Base-by-base conservation (phyloP, 2,888 invertebrate genomes). In the Iselma pallidipennis region DNA sequence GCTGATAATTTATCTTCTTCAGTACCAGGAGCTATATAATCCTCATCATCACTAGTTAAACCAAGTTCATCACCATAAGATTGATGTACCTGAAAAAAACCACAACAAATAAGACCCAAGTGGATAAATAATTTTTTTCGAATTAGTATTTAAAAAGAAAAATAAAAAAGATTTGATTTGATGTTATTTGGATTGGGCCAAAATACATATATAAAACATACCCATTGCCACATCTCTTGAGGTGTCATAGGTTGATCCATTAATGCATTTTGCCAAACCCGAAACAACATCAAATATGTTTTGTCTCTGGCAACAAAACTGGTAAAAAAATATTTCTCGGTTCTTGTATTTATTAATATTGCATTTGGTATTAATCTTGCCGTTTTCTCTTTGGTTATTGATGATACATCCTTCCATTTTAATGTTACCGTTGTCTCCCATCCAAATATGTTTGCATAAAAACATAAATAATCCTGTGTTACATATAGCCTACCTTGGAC, bases 391-490 rank as follows among this genome's bases (percentile, higher is more conserved):
- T 98, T 98, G 45, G 96, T 96, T 79, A 98, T 94, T 53, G 93
- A 89, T 5, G 92, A 91, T 63, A 98, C 92, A 75, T 97, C 96
- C 79, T 91, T 93, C 90, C 95, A 95, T 71, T 89, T 89, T 55
- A 97, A 86, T 55, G 88, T 89, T 66, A 96, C 85, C 78, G 87
- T 88, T 5, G 96, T 97, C 83, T 97, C 96, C 96, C 96, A 98
- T 75, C 95, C 90, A 82, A 98, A 96, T 78, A 98, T 97, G 82
- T 96, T 98, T 21, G 98, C 96, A 85, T 98, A 94, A 85, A 98
- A 98, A 82, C 97, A 97, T 63, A 98, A 87, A 85, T 93, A 95
- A 82, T 94, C 94, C 83, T 95, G 95, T 0, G 97, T 95, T 51
- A 97, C 92, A 84, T 97, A 98, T 74, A 98, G 86, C 25, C 98